These are phyloP conservation scores for Procambarus virginalis DNA, from an alignment of 1,140 invertebrate species.

Conservation along the genomic window DNA sequence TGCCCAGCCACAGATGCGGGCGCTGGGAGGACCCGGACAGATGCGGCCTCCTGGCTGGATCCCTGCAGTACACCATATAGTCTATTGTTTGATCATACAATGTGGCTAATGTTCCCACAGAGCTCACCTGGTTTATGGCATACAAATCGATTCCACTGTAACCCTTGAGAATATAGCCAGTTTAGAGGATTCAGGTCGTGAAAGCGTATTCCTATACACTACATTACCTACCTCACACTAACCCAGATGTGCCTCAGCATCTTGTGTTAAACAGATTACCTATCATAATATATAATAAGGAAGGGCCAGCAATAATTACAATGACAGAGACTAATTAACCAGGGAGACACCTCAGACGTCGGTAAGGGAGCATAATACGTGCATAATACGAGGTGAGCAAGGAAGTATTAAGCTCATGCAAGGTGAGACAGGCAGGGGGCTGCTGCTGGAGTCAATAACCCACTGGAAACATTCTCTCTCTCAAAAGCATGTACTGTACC, in stretches of 20 bases:
- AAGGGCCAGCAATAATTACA: background rate
- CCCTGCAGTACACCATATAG: conserved; percentile 14
- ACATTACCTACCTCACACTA: background rate
- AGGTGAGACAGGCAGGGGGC: background rate
- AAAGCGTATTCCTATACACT: background rate
- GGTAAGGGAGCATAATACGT: background rate
- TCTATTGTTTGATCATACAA: too few species aligned
- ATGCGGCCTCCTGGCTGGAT: conserved; percentile 13
- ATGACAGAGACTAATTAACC: background rate
- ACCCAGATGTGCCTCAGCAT: background rate
- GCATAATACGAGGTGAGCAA: background rate
- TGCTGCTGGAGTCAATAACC: background rate
- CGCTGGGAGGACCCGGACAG: background rate
- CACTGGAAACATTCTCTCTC: background rate
- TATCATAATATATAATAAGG: background rate
- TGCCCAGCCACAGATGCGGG: conserved; percentile 3
- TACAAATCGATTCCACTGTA: too few species aligned
- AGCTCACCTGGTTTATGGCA: too few species aligned
- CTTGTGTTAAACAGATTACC: background rate
- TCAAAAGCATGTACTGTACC: background rate
- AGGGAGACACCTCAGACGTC: background rate
- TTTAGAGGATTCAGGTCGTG: too few species aligned
- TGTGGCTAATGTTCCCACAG: too few species aligned
- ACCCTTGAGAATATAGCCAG: too few species aligned
- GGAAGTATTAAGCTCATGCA: conserved; percentile 7